Evolutionary conservation across 2,888 invertebrate species (phyloP), one percentile per base, ranked within the genome.

Genomic region (Linnaemya vulpina): DNA sequence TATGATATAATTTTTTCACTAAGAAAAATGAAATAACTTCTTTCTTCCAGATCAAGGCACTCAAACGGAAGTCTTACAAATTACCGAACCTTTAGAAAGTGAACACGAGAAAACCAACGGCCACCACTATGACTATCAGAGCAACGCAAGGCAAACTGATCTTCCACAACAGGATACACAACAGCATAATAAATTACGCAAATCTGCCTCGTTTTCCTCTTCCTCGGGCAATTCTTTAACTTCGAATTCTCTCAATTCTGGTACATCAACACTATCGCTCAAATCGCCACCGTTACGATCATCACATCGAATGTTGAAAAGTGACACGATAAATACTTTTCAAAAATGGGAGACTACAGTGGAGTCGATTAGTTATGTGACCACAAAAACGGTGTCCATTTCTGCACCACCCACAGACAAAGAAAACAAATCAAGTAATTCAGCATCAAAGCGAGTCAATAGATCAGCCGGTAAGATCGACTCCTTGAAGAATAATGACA

Each of bases 281-380:
- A 88, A 90, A 71, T 83, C 84, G 5, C 86, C 87, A 9, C 90
- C 90, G 0, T 51, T 88, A 43, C 87, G 88, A 15, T 83, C 85
- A 3, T 87, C 88, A 5, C 87, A 86, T 25, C 88, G 90, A n/a
- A 89, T 90, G 15, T 85, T 92, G 1, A 90, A 91, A 65, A 90
- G 91, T 81, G 92, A 91, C 81, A 90, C 89, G 43, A 92, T 92
- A 84, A 92, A 91, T 87, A 91, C 92, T 62, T 92, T 91, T 81
- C 91, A 92, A 86, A 92, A 92, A 88, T 92, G 92, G 92, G 92
- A 92, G 85, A 92, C 92, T 20, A 92, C 92, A 25, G 89, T 92
- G 4, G 92, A 92, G 86, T 92, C 92, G 40, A 90, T 92, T 73
- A 92, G 91, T 84, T 92, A 91, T 88, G 91, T 92, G 80, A 91